Conservation (phyloP, 2,888 invertebrate genomes). For the Pollenia labialis region DNA sequence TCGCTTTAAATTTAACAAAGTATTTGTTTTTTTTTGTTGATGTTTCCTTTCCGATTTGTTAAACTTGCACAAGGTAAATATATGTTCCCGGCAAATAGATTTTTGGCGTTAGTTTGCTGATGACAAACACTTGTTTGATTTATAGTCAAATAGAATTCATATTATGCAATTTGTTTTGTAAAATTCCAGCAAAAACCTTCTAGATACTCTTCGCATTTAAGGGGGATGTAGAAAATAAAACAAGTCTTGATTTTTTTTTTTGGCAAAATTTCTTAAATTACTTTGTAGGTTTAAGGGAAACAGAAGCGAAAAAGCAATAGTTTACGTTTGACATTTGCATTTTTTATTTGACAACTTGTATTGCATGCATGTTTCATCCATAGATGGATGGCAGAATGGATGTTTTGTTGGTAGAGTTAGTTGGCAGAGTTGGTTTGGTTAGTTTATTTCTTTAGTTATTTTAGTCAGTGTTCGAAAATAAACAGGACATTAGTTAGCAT, state of each 20-base stretch:
- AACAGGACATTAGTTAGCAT: too few relatives aligned
- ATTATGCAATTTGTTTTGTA: slow-evolving; percentile 36
- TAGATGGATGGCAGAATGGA: slow-evolving; percentile 6
- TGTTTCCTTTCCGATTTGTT: not conserved
- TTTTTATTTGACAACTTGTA: slow-evolving; percentile 63
- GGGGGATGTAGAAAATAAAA: slow-evolving; percentile 21
- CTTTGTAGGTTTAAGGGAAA: slow-evolving; percentile 6
- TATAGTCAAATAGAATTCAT: slow-evolving; percentile 43
- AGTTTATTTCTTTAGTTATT: slow-evolving; percentile 10
- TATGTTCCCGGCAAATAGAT: not conserved
- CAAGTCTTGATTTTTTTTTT: slow-evolving; percentile 31
- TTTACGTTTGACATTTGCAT: slow-evolving; percentile 70
- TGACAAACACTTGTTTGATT: slow-evolving; percentile 46
- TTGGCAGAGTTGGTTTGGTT: slow-evolving; percentile 16
- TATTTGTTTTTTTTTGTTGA: slow-evolving; percentile 1
- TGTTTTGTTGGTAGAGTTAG: not conserved
- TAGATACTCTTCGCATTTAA: slow-evolving; percentile 1
- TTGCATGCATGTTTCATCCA: slow-evolving; percentile 5
- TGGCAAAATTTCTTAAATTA: slow-evolving; percentile 15
- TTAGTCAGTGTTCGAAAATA: not conserved
- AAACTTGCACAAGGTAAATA: not conserved
- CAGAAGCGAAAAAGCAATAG: slow-evolving; percentile 37
- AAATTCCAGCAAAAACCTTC: not conserved
- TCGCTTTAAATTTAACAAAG: slow-evolving; percentile 37
- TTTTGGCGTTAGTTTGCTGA: slow-evolving; percentile 1